Percentiles rank a stretch among this genome's conserved stretches.
Evolutionary conservation across 2,888 invertebrate genomes (phyloP).

Genomic region (Hedychridium roseum): DNA sequence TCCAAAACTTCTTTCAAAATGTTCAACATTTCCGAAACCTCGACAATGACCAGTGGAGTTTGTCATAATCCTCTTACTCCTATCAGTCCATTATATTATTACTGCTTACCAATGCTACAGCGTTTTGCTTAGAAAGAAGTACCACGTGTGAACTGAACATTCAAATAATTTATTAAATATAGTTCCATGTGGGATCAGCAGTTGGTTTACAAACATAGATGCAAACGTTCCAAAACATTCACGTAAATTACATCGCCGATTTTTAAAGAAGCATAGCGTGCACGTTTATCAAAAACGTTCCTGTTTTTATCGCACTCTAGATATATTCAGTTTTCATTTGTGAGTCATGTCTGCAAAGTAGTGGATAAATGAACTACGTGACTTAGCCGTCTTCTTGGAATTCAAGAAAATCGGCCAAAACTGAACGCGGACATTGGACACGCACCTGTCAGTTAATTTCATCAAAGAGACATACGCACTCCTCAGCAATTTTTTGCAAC

Average conservation of each 20-base stretch:
- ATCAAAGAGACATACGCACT: neutral
- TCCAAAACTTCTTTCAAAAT: slow-evolving; percentile 19
- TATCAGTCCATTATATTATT: too few relatives aligned
- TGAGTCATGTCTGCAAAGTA: neutral
- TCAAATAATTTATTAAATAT: neutral
- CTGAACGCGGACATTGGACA: too few relatives aligned
- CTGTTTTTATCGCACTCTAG: neutral
- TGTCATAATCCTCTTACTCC: too few relatives aligned
- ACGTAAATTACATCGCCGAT: neutral
- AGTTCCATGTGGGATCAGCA: neutral
- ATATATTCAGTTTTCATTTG: neutral
- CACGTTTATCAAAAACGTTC: neutral
- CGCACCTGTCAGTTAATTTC: too few relatives aligned
- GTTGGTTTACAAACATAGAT: neutral
- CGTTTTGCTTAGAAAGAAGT: neutral
- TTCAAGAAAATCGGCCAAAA: too few relatives aligned
- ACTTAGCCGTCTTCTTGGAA: too few relatives aligned
- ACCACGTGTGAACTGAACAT: neutral
- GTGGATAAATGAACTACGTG: too few relatives aligned
- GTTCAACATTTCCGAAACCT: slow-evolving; percentile 23
- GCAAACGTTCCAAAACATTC: neutral
- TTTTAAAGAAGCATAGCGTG: neutral
- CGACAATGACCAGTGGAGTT: neutral
- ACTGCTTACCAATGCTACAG: neutral
- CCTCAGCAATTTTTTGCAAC: neutral